Evolutionary conservation across 2,888 invertebrate species (phyloP).

Genomic region (Tenthredo scrophulariae): DNA sequence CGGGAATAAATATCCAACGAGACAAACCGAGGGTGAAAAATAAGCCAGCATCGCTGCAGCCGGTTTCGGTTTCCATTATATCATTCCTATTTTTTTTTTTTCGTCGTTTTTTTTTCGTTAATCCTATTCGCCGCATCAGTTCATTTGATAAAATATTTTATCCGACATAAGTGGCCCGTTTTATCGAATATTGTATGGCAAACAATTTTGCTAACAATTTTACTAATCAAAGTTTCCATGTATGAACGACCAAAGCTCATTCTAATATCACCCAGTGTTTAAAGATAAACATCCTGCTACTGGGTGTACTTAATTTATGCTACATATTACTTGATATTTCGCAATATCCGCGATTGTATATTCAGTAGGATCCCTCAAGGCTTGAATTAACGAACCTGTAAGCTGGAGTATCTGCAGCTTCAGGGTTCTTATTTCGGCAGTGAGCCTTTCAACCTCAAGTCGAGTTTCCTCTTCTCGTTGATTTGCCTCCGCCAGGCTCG

Average conservation of each 20-base stretch:
- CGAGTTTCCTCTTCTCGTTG: conserved; percentile 83
- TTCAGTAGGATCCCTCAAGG: background rate
- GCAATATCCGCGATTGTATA: conserved; percentile 23
- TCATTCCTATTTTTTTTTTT: background rate
- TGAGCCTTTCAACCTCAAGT: conserved; percentile 82
- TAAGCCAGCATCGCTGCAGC: background rate
- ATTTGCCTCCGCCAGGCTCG: conserved; percentile 79
- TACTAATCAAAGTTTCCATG: background rate
- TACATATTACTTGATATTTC: background rate
- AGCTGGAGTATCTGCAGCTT: conserved; percentile 82
- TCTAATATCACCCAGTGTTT: background rate
- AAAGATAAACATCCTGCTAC: background rate
- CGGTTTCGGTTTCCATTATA: background rate
- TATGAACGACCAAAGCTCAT: background rate
- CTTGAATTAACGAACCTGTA: conserved; percentile 75
- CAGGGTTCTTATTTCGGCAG: conserved; percentile 82
- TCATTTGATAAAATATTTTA: background rate
- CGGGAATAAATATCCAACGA: conserved; percentile 34
- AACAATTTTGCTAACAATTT: background rate
- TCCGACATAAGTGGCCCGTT: background rate
- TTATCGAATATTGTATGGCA: background rate
- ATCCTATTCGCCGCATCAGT: background rate
- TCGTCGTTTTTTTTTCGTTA: background rate
- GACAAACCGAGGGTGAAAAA: conserved; percentile 37
- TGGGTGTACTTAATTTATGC: background rate